Conservation (phyloP, 2,888 invertebrate species). For the Cactoblastis cactorum region DNA sequence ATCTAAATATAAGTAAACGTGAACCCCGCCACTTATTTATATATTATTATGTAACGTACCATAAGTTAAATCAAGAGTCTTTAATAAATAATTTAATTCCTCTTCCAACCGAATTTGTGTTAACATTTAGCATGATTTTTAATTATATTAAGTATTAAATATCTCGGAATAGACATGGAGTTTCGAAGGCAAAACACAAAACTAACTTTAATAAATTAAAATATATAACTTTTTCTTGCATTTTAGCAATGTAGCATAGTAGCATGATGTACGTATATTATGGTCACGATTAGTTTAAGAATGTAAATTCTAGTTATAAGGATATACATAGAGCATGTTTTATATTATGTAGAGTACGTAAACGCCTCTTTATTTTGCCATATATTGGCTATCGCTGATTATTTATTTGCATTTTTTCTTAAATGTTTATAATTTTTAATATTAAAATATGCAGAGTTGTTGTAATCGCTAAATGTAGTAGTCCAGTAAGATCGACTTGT, state of each 20-base stretch:
- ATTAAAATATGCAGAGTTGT: constrained; percentile 57
- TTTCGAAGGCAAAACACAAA: constrained; percentile 1
- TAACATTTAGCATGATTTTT: background rate
- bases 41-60: constrained; percentile 19
- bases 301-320: constrained; percentile 73
- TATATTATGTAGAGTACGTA: constrained; percentile 74
- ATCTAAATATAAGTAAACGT: constrained; percentile 20
- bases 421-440: constrained; percentile 73
- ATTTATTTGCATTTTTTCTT: constrained; percentile 77
- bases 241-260: constrained; percentile 58
- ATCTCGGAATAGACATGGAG: background rate
- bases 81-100: background rate
- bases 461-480: constrained; percentile 54
- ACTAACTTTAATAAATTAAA: constrained; percentile 1
- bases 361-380: constrained; percentile 68
- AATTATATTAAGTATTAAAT: background rate
- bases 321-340: constrained; percentile 72
- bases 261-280: constrained; percentile 51
- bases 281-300: constrained; percentile 62
- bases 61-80: background rate
- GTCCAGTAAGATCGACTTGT: constrained; percentile 33
- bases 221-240: constrained; percentile 32
- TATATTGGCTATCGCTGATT: constrained; percentile 64
- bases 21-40: constrained; percentile 23
- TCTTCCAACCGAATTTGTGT: background rate